Conservation (phyloP, 1,140 invertebrate genomes). For the Acromyrmex heyeri region DNA sequence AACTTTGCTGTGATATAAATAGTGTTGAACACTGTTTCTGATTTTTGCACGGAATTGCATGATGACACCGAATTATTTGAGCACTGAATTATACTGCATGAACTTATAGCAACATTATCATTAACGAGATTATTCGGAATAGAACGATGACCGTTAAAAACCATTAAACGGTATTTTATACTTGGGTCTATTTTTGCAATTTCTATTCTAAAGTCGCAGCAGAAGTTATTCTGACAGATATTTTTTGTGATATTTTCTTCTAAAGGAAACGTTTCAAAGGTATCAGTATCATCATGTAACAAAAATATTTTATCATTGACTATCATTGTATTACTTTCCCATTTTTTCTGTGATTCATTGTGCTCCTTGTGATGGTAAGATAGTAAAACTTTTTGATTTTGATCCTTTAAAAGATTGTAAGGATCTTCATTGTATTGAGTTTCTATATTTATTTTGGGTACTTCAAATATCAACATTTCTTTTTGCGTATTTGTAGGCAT, state of each 20-base stretch:
- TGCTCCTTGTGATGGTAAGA: background rate
- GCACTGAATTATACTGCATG: conserved; percentile 67
- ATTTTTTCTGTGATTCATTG: too few species aligned
- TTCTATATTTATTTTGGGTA: conserved; percentile 77
- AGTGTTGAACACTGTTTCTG: conserved; percentile 6
- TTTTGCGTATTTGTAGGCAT: conserved; percentile 66
- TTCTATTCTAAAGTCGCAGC: conserved; percentile 79
- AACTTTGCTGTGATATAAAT: conserved; percentile 45
- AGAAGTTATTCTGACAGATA: conserved; percentile 78
- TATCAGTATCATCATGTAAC: conserved; percentile 11
- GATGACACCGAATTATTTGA: conserved; percentile 63
- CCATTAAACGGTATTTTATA: conserved; percentile 58
- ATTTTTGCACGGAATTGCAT: conserved; percentile 43
- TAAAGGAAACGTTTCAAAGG: background rate
- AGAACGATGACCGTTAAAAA: conserved; percentile 53
- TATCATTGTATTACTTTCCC: too few species aligned
- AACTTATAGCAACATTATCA: background rate
- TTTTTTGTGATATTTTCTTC: conserved; percentile 24
- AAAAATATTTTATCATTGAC: background rate
- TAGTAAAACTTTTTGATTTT: background rate
- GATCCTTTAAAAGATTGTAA: background rate
- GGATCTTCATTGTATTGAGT: conserved; percentile 29
- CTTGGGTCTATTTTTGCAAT: conserved; percentile 21
- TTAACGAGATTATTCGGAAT: background rate
- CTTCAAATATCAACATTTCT: conserved; percentile 77